Conservation (phyloP, 2,888 invertebrate genomes). For the Monochamus alternatus region DNA sequence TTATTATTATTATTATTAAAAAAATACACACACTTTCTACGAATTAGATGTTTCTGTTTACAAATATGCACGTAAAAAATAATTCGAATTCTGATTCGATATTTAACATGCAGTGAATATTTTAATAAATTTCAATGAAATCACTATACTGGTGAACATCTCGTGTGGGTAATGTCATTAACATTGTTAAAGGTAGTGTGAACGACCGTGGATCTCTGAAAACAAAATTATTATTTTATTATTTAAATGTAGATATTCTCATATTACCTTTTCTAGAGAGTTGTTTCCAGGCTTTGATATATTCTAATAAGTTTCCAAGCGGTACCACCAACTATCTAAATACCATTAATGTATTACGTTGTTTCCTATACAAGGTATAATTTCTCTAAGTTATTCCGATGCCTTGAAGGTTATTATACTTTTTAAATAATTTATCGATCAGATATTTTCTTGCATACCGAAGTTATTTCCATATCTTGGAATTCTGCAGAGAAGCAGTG, state of each 20-base stretch:
- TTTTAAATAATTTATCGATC: too few species aligned
- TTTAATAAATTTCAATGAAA: not conserved
- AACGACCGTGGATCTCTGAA: not conserved
- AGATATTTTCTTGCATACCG: too few species aligned
- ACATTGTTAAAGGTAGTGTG: not conserved
- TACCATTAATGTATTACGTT: not conserved
- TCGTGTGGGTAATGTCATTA: not conserved
- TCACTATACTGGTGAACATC: not conserved
- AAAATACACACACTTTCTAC: too few species aligned
- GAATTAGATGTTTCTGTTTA: too few species aligned
- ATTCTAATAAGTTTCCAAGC: not conserved
- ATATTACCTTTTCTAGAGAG: constrained; percentile 1
- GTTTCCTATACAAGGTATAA: not conserved
- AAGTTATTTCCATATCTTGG: too few species aligned
- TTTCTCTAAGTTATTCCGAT: not conserved
- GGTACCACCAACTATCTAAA: not conserved
- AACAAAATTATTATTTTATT: not conserved
- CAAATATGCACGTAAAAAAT: too few species aligned
- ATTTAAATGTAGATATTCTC: not conserved
- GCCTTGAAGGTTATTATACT: too few species aligned
- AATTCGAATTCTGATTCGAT: not conserved
- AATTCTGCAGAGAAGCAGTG: too few species aligned
- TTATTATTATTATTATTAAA: too few species aligned
- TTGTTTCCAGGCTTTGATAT: not conserved
- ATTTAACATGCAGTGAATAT: not conserved